Evolutionary conservation across 2,888 invertebrate species (phyloP).

Genomic region (Caenorhabditis afra): DNA sequence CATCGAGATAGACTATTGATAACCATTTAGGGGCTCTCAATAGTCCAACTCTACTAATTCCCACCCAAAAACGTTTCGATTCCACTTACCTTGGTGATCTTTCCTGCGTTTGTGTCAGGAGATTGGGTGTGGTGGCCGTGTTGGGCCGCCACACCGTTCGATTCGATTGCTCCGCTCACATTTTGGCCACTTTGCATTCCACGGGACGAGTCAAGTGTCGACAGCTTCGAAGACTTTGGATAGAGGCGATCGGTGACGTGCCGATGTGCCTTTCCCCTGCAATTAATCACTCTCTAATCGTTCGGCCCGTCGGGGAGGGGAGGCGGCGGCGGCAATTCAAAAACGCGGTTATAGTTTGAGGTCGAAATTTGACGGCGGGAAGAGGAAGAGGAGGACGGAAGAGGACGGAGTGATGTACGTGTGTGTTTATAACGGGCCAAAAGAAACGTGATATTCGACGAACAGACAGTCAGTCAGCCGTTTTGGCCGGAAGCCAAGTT

Average conservation of each 20-base stretch:
- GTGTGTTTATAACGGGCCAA: slow-evolving; percentile 38
- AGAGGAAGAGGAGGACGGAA: no score
- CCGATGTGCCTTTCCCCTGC: slow-evolving; percentile 67
- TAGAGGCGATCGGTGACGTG: slow-evolving; percentile 63
- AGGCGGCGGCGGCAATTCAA: slow-evolving; percentile 5
- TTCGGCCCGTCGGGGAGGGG: not conserved
- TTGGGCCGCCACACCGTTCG: slow-evolving; percentile 56
- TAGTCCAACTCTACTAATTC: no score
- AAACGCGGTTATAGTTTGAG: not conserved
- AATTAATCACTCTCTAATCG: not conserved
- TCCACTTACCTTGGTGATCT: slow-evolving; percentile 32
- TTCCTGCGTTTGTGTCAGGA: slow-evolving; percentile 62
- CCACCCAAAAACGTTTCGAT: not conserved
- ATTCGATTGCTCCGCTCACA: slow-evolving; percentile 58
- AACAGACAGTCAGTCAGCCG: slow-evolving; percentile 1
- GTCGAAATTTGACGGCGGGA: slow-evolving; percentile 1
- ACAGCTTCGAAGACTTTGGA: slow-evolving; percentile 67
- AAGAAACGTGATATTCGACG: slow-evolving; percentile 52
- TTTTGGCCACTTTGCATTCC: slow-evolving; percentile 68
- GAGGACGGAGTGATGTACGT: slow-evolving; percentile 2
- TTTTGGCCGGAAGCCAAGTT: slow-evolving; percentile 13
- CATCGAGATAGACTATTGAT: no score
- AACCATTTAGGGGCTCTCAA: no score
- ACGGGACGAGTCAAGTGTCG: slow-evolving; percentile 62
- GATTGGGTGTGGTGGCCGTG: slow-evolving; percentile 49